phyloP scores from a whole-genome alignment of 2,888 invertebrate species.

The Xestia sexstrigata region DNA sequence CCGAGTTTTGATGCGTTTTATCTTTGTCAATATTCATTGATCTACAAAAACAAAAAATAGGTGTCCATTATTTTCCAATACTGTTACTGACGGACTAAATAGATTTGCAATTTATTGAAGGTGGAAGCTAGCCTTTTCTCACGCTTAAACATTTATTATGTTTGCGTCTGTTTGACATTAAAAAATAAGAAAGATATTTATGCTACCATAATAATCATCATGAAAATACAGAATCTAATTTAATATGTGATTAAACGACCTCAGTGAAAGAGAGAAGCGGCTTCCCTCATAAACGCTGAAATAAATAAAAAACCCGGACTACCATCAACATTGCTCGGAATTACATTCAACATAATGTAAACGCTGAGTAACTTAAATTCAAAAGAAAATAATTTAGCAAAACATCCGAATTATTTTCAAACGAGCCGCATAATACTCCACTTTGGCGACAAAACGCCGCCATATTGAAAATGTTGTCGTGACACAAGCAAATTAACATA shows the following conservation, averaged over 20 bases:
- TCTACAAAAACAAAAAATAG: too few relatives aligned
- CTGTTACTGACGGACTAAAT: too few relatives aligned
- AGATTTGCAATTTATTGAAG: too few relatives aligned
- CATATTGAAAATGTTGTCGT: constrained; percentile 68
- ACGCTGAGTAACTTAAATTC: constrained; percentile 13
- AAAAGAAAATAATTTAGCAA: constrained; percentile 51
- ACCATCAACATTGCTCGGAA: constrained; percentile 6
- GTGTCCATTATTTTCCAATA: too few relatives aligned
- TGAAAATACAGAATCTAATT: background rate
- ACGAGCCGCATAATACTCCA: constrained; percentile 60
- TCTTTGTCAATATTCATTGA: too few relatives aligned
- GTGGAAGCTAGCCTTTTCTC: too few relatives aligned
- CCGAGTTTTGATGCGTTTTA: too few relatives aligned
- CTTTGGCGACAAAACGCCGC: constrained; percentile 66
- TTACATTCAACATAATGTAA: constrained; percentile 19
- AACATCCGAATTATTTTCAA: constrained; percentile 63
- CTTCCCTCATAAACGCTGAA: background rate
- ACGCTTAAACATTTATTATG: background rate
- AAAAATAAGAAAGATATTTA: background rate
- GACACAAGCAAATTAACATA: constrained; percentile 68
- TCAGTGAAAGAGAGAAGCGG: constrained; percentile 25
- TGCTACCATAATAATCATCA: too few relatives aligned
- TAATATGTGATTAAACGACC: background rate
- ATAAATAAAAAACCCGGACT: constrained; percentile 20
- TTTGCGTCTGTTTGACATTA: background rate